These are phyloP conservation scores for Maniola hyperantus DNA, from an alignment of 2,888 invertebrate genomes.

Conservation along the genomic window DNA sequence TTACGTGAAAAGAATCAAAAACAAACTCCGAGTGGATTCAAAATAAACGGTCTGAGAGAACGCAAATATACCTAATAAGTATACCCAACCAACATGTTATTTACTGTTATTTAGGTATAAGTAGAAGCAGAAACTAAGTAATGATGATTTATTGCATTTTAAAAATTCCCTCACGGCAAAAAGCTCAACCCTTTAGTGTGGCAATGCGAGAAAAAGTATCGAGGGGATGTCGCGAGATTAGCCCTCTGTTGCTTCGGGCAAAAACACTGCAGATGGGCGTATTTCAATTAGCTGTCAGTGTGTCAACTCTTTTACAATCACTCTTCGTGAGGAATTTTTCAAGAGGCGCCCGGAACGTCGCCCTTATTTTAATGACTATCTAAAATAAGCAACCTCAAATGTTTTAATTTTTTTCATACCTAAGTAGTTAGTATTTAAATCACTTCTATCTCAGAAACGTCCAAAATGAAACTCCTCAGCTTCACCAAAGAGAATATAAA, in stretches of 20 bases:
- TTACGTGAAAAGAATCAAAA: too few species aligned
- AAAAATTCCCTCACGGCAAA: conserved; percentile 17
- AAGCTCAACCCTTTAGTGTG: conserved; percentile 61
- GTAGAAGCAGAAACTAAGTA: conserved; percentile 7
- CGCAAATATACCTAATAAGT: too few species aligned
- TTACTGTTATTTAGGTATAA: not conserved
- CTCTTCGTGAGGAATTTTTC: conserved; percentile 27
- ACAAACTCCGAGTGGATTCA: too few species aligned
- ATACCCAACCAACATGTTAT: too few species aligned
- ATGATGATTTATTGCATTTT: conserved; percentile 19
- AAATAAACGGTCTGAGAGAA: too few species aligned
- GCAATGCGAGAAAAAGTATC: conserved; percentile 55
- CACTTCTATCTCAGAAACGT: not conserved
- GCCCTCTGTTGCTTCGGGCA: conserved; percentile 67
- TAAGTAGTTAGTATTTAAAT: not conserved
- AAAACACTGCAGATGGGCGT: conserved; percentile 79
- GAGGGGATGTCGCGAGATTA: conserved; percentile 70
- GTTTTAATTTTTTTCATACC: not conserved
- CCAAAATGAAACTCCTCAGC: not conserved
- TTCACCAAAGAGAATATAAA: not conserved
- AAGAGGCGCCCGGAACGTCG: conserved; percentile 4
- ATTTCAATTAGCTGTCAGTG: conserved; percentile 81
- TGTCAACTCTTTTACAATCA: conserved; percentile 64
- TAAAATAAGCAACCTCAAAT: conserved; percentile 18
- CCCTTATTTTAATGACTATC: conserved; percentile 24